Conservation (phyloP, 1,140 invertebrate species). For the Bombus consobrinus region DNA sequence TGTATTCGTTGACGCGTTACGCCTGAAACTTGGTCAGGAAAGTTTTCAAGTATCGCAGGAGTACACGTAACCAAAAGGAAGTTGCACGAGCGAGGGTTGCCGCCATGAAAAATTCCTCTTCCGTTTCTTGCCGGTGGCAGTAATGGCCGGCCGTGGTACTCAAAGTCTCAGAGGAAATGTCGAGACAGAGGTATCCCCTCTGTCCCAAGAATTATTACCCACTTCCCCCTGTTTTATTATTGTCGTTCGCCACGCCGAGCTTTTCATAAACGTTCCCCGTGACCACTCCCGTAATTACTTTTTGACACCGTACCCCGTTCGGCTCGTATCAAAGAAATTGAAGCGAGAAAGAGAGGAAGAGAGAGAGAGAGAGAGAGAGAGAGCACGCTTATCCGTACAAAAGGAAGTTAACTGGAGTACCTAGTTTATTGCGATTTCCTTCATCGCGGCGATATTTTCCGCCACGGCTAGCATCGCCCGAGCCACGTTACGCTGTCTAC, state of each 20-base stretch:
- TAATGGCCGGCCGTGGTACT: slow-evolving; percentile 7
- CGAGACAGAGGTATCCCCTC: slow-evolving; percentile 11
- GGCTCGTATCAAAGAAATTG: slow-evolving; percentile 18
- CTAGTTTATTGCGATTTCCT: slow-evolving; percentile 17
- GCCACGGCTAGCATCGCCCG: background rate
- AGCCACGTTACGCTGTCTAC: background rate
- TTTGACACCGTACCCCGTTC: slow-evolving; percentile 9
- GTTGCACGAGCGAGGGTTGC: background rate
- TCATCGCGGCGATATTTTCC: background rate
- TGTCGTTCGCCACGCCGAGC: slow-evolving; percentile 45
- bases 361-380: no score
- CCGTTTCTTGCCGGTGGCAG: background rate
- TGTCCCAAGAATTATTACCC: slow-evolving; percentile 40
- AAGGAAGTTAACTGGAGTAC: slow-evolving; percentile 1
- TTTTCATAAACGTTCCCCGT: slow-evolving; percentile 58
- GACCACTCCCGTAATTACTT: slow-evolving; percentile 60
- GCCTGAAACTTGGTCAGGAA: background rate
- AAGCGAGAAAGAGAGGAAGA: background rate
- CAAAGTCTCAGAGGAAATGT: slow-evolving; percentile 9
- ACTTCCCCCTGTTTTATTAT: slow-evolving; percentile 55
- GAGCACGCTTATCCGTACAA: background rate
- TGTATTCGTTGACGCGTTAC: background rate
- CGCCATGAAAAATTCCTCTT: slow-evolving; percentile 14
- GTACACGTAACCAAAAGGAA: background rate
- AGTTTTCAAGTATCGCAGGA: background rate